Conservation (phyloP, 2,888 invertebrate genomes). For the Rhopalosiphum nymphaeae region DNA sequence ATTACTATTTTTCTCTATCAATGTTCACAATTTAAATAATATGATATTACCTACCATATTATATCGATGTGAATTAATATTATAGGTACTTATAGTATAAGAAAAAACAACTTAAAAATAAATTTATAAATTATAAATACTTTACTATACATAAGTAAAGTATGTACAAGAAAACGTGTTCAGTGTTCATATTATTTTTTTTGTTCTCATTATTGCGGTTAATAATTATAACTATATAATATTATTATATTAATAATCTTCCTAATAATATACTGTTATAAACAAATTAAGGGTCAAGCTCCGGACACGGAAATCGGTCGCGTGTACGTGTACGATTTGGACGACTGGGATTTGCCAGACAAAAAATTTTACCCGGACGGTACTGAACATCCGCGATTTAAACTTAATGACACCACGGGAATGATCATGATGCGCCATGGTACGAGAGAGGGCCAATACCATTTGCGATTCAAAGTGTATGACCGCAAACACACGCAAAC, state of each 20-base stretch:
- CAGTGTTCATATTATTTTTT: neutral
- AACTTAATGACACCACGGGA: constrained; percentile 90
- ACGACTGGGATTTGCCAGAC: constrained; percentile 98
- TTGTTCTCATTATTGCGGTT: neutral
- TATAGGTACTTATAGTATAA: neutral
- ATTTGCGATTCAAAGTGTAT: constrained; percentile 83
- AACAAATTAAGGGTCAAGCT: constrained; percentile 79
- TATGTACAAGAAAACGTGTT: neutral
- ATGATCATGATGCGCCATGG: constrained; percentile 96
- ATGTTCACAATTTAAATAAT: neutral
- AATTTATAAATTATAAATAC: too few species aligned
- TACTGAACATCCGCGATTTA: constrained; percentile 87
- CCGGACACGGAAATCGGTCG: constrained; percentile 92
- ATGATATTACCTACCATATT: neutral
- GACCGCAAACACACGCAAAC: constrained; percentile 95
- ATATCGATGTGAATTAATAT: neutral
- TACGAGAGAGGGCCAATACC: constrained; percentile 88
- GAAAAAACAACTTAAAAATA: neutral
- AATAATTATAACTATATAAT: neutral
- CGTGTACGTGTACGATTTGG: constrained; percentile 96
- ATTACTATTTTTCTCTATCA: neutral
- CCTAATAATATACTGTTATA: constrained; percentile 37
- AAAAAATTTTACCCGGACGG: constrained; percentile 97
- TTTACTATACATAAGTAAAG: neutral
- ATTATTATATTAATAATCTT: neutral